phyloP scores from a whole-genome alignment of 2,888 invertebrate species.

The Oscheius sp. region DNA sequence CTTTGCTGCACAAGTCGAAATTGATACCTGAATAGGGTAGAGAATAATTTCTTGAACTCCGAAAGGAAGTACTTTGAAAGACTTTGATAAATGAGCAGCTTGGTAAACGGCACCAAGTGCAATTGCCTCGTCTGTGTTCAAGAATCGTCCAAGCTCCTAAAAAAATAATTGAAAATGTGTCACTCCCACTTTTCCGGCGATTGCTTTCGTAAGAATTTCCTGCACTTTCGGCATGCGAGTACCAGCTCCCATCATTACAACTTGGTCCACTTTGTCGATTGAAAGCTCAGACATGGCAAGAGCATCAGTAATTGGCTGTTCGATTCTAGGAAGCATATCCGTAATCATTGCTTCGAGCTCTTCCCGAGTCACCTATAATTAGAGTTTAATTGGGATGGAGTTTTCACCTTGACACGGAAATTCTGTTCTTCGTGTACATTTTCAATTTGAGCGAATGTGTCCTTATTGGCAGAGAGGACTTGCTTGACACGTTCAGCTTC shows the following conservation, averaged over 20 bases:
- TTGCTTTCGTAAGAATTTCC: slow-evolving; percentile 38
- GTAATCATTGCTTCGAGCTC: slow-evolving; percentile 84
- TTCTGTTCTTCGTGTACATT: slow-evolving; percentile 92
- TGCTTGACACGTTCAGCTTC: slow-evolving; percentile 97
- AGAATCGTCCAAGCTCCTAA: slow-evolving; percentile 82
- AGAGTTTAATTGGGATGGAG: background rate
- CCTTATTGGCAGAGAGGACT: slow-evolving; percentile 91
- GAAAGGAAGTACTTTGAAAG: slow-evolving; percentile 95
- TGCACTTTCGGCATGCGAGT: slow-evolving; percentile 80
- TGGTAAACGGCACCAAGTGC: slow-evolving; percentile 78
- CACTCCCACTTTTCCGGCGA: slow-evolving; percentile 38
- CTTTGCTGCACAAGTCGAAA: background rate
- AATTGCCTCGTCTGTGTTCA: slow-evolving; percentile 97
- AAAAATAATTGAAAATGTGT: background rate
- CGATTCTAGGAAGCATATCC: slow-evolving; percentile 83
- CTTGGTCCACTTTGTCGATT: slow-evolving; percentile 74
- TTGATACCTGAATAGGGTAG: slow-evolving; percentile 79
- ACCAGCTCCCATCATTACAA: slow-evolving; percentile 87
- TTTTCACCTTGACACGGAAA: slow-evolving; percentile 76
- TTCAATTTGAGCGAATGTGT: slow-evolving; percentile 92
- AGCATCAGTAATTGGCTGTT: slow-evolving; percentile 83
- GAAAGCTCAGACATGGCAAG: slow-evolving; percentile 80
- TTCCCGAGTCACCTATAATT: slow-evolving; percentile 79
- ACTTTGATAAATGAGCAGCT: slow-evolving; percentile 90
- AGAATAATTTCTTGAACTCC: slow-evolving; percentile 90